Conservation (phyloP, 35 echinoderm and acorn worm species). For the Apostichopus californicus region DNA sequence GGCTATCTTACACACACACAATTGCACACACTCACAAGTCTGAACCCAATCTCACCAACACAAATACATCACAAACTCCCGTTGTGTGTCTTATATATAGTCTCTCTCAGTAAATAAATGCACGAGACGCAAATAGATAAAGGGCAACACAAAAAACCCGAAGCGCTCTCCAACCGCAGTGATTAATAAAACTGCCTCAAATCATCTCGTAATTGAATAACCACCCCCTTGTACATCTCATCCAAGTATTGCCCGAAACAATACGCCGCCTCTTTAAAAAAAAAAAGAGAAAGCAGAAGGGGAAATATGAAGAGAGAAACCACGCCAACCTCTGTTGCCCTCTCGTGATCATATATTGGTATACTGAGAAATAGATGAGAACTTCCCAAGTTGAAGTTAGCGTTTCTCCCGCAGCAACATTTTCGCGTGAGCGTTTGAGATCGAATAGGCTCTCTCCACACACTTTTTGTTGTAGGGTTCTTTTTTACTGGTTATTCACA, state of each 20-base stretch:
- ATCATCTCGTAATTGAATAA: conserved; percentile 30
- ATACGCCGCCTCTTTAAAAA: conserved; percentile 41
- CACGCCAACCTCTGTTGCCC: neutral
- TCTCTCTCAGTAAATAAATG: too few species aligned
- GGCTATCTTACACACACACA: too few species aligned
- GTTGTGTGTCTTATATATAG: too few species aligned
- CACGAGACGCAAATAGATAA: too few species aligned
- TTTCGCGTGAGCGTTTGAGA: neutral
- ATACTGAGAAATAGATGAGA: neutral
- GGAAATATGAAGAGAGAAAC: too few species aligned
- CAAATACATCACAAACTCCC: too few species aligned
- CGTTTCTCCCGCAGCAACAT: conserved; percentile 6
- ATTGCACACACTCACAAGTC: too few species aligned
- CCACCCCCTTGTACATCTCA: neutral
- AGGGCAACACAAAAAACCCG: neutral
- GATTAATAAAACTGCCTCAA: conserved; percentile 20
- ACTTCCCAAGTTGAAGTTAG: conserved; percentile 10
- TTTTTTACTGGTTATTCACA: too few species aligned
- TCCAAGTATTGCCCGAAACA: conserved; percentile 23
- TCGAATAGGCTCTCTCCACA: neutral
- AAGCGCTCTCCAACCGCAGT: neutral
- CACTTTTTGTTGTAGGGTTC: neutral
- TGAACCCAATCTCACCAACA: too few species aligned
- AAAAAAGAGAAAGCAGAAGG: too few species aligned
- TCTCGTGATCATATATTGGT: neutral